Conservation (phyloP, 2,113 vertebrate species). For the Boulengeromyrus knoepffleri region DNA sequence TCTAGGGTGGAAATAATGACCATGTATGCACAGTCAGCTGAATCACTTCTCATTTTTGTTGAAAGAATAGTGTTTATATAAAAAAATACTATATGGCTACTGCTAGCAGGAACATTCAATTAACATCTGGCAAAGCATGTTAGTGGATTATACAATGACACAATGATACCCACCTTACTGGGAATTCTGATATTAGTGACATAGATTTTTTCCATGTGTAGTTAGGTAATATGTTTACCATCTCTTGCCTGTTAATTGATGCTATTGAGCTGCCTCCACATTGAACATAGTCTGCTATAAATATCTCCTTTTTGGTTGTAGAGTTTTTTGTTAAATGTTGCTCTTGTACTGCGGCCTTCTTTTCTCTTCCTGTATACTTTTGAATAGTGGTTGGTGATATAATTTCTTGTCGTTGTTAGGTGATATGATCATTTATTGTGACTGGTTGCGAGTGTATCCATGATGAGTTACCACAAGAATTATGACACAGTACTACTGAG, state of each 20-base stretch:
- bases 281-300: neutral
- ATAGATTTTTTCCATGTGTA: neutral
- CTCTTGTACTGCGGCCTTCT: neutral
- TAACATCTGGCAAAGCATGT: neutral
- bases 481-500: neutral
- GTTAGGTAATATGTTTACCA: neutral
- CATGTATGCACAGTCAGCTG: neutral
- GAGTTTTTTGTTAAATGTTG: neutral
- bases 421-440: too few relatives aligned
- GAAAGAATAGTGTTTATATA: neutral
- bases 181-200: too few relatives aligned
- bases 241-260: neutral
- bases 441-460: neutral
- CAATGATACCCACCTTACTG: neutral
- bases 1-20: neutral
- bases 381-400: neutral
- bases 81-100: neutral
- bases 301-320: neutral
- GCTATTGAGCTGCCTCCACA: neutral
- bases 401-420: too few relatives aligned
- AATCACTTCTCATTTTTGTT: neutral
- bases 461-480: neutral
- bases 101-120: neutral
- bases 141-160: neutral
- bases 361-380: neutral